Base-by-base conservation (phyloP, 2,113 vertebrate species). In the Cyanoliseus patagonus region DNA sequence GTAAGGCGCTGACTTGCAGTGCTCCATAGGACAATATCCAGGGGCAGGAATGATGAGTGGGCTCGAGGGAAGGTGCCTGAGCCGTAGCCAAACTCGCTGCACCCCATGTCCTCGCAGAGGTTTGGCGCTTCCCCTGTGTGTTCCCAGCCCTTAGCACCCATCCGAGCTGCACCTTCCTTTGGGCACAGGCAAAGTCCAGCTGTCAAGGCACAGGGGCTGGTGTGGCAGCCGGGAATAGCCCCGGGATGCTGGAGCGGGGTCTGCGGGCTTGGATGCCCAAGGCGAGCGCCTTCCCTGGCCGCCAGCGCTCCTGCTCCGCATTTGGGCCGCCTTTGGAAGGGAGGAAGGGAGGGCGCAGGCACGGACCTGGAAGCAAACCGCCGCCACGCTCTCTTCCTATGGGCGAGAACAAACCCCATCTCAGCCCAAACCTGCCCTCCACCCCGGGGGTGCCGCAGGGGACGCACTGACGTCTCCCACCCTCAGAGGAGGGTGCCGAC, bases 401-500 rank as follows among this genome's bases (percentile, higher is more conserved):
- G 11, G 59, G 49, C 2, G 22, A 61, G 33, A 17, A 59, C 70
- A 46, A 51, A 3, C 39, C 41, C 55, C 69, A 1, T 53, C 13
- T 11, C 31, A 23, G 3, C 62, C 49, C 11, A 33, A 23, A 19
- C 7, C 49, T 7, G 28, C 3, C 7, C 76, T 0, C 13, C 13
- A 6, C 3, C 37, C 7, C 6, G 3, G 27, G n/a, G 41, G 46
- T 2, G 69, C 55, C 2, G 0, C 39, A 25, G 67, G 66, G 47
- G 35, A 25, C n/a, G 66, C 35, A 27, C 89, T 95, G 76, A 92
- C 59, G 3, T 90, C 78, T 97, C 70, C 94, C 22, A 8, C 78
- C 69, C 23, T 10, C 97, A 99, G 99, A 99, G 98, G 99, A 99
- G 76, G 99, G 99, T 4, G 99, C 99, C 1, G 99, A 99, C 94